Conservation (phyloP, 2,888 invertebrate species). For the Spialia ferax region DNA sequence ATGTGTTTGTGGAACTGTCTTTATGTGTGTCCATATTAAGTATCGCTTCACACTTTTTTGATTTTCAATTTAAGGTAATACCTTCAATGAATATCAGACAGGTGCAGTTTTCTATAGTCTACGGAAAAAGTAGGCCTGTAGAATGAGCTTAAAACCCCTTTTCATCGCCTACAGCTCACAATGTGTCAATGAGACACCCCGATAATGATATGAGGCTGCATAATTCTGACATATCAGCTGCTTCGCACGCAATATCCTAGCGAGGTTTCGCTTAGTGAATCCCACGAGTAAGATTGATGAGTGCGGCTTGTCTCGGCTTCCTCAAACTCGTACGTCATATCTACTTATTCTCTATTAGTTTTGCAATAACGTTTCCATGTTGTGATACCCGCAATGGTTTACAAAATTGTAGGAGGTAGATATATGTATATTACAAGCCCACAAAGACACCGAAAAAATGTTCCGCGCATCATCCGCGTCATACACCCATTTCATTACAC, state of each 20-base stretch:
- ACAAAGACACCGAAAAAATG: too few species aligned
- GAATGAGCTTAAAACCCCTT: background rate
- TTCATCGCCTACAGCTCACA: background rate
- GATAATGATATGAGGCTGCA: slow-evolving; percentile 33
- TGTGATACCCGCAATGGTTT: background rate
- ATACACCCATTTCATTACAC: too few species aligned
- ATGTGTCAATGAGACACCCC: background rate
- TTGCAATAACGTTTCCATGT: background rate
- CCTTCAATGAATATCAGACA: too few species aligned
- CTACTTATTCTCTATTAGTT: background rate
- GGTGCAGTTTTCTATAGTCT: too few species aligned
- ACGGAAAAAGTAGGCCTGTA: too few species aligned
- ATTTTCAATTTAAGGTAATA: too few species aligned
- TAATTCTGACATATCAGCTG: slow-evolving; percentile 46
- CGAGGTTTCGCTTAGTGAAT: slow-evolving; percentile 39
- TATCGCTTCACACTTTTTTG: too few species aligned
- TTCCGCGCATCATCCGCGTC: too few species aligned
- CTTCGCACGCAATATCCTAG: slow-evolving; percentile 36
- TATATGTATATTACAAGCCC: too few species aligned
- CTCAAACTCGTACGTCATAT: slow-evolving; percentile 1
- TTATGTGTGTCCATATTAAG: too few species aligned
- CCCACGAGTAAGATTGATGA: background rate
- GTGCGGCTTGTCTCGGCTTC: background rate
- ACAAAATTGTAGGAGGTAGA: too few species aligned
- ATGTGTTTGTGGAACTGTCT: too few species aligned